phyloP scores from a whole-genome alignment of 2,113 vertebrate species.

The Elanus axillaris region DNA sequence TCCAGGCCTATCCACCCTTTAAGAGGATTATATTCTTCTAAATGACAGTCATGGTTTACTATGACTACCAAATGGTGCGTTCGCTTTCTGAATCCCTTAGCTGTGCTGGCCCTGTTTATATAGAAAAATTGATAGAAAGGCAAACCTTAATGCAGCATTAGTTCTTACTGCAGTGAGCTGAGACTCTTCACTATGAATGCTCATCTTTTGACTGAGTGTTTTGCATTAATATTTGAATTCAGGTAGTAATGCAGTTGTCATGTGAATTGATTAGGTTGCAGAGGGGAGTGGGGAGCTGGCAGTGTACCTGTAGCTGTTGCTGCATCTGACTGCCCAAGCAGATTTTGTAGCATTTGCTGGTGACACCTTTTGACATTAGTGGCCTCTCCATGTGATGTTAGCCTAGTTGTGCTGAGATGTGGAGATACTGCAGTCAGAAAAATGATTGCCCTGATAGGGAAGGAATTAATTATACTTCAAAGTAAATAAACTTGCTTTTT shows the following conservation, averaged over 20 bases:
- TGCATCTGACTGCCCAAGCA: not conserved
- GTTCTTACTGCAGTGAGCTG: not conserved
- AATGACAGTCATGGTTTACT: not conserved
- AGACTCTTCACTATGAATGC: not conserved
- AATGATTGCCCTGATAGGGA: constrained; percentile 41
- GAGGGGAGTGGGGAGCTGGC: not conserved
- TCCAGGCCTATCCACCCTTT: not conserved
- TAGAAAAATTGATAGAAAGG: not conserved
- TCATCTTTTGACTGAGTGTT: constrained; percentile 60
- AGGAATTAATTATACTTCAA: constrained; percentile 46
- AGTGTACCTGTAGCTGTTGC: not conserved
- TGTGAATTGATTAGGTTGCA: not conserved
- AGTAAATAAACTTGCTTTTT: constrained; percentile 68
- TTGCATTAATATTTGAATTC: not conserved
- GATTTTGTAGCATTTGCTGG: not conserved
- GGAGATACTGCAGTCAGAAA: constrained; percentile 35
- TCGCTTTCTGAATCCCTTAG: not conserved
- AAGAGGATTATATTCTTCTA: not conserved
- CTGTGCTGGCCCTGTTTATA: not conserved
- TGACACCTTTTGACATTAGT: not conserved
- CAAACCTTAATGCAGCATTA: not conserved
- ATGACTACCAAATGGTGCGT: not conserved
- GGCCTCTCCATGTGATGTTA: not conserved
- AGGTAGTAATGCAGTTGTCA: not conserved
- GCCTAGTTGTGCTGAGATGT: not conserved